A percentile compares a stretch with the other conserved stretches of the same genome.
These are phyloP conservation scores for Bombus confusus DNA, from an alignment of 1,140 invertebrate species.

Conservation along the genomic window DNA sequence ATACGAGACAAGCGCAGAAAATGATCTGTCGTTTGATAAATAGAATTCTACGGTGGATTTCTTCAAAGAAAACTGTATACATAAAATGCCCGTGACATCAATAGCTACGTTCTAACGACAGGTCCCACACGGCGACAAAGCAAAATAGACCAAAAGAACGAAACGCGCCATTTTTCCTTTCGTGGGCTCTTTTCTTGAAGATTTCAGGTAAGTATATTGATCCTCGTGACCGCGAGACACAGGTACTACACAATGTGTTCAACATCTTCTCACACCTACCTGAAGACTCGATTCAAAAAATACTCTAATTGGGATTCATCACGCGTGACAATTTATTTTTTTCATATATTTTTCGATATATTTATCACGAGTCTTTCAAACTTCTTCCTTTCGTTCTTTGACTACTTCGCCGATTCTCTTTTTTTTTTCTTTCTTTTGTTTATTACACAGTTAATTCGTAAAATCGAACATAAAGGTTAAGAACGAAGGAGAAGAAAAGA, in stretches of 20 bases:
- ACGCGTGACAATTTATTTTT: too few species aligned
- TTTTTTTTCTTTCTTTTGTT: neutral
- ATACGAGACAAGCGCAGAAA: neutral
- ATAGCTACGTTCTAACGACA: constrained; percentile 41
- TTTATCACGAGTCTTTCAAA: too few species aligned
- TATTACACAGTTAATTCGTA: neutral
- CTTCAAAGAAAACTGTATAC: too few species aligned
- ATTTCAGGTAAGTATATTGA: constrained; percentile 21
- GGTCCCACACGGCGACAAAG: constrained; percentile 54
- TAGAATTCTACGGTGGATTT: neutral
- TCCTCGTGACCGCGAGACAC: constrained; percentile 23
- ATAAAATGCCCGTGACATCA: neutral
- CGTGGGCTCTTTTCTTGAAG: neutral
- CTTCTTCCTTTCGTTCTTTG: too few species aligned
- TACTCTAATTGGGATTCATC: constrained; percentile 35
- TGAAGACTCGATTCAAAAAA: neutral
- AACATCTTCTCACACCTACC: constrained; percentile 69
- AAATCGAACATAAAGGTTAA: neutral
- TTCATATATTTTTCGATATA: too few species aligned
- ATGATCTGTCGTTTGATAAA: neutral
- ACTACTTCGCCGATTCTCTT: too few species aligned
- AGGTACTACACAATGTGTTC: constrained; percentile 69
- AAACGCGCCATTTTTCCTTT: constrained; percentile 30
- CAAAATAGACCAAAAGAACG: constrained; percentile 17
- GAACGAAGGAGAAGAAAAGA: neutral